These are phyloP conservation scores for Athalia rosae DNA, from an alignment of 2,888 invertebrate genomes.

Conservation along the genomic window DNA sequence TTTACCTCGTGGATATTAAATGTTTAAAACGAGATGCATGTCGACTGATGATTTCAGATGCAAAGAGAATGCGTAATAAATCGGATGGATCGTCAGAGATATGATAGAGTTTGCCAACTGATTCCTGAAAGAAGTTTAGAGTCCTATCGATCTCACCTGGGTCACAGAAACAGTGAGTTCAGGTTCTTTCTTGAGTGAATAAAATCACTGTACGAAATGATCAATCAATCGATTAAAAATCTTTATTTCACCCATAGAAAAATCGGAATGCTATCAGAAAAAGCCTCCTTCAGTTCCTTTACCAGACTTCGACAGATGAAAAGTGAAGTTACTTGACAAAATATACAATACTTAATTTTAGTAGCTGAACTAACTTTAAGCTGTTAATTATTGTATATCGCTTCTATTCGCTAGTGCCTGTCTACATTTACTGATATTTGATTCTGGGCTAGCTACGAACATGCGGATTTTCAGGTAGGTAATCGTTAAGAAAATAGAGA, in stretches of 20 bases:
- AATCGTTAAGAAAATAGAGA: not conserved
- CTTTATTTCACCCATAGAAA: conserved; percentile 53
- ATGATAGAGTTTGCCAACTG: conserved; percentile 54
- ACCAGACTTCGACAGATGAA: conserved; percentile 63
- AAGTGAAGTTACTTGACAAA: not conserved
- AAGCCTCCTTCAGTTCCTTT: conserved; percentile 59
- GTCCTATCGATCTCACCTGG: conserved; percentile 60
- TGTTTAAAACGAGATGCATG: conserved; percentile 8
- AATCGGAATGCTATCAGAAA: conserved; percentile 51
- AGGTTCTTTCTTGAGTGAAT: not conserved
- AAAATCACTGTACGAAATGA: not conserved
- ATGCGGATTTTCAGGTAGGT: not conserved
- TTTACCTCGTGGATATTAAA: conserved; percentile 49
- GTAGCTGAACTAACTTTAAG: conserved; percentile 44
- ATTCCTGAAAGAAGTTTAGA: conserved; percentile 58
- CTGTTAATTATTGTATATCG: conserved; percentile 47
- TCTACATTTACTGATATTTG: too few relatives aligned
- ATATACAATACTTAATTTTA: conserved; percentile 49
- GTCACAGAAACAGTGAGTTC: conserved; percentile 55
- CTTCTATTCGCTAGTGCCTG: conserved; percentile 15
- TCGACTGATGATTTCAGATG: conserved; percentile 37
- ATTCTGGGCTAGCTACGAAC: not conserved
- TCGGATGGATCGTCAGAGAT: conserved; percentile 52
- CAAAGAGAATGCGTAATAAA: conserved; percentile 49
- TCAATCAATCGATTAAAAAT: not conserved